Evolutionary conservation across 2,888 invertebrate genomes (phyloP), one percentile per base, ranked within the genome.

Genomic region (Campoplex nolae): DNA sequence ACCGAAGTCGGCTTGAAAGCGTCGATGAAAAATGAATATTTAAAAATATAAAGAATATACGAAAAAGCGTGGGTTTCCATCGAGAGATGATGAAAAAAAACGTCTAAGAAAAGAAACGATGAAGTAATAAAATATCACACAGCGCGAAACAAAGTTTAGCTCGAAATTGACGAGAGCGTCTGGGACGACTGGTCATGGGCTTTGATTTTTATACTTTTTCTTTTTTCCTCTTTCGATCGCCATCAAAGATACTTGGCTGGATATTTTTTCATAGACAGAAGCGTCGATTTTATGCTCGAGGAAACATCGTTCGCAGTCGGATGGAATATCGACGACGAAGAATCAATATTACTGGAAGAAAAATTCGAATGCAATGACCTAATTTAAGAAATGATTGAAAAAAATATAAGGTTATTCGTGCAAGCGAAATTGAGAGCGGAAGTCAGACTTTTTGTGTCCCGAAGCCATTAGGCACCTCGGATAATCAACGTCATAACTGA

Each of bases 1-100:
- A 23, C 16, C 42, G 23, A 74, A 38, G 13, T 38, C 13, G 38
- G 38, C 38, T 58, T 56, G 38, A 28, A 58, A 74, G 74, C n/a
- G 56, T n/a, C 42, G 56, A 42, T 23, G 38, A 74, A 74, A 74
- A 74, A 42, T 58, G 74, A 56, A 74, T 74, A 58, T 74, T 74
- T 23, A 58, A 58, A 74, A 58, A 74, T 42, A 71, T 32, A 9
- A 48, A 51, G 16, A 70, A 71, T 51, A 51, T 48, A 23, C 23
- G 23, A 32, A 62, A 62, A 48, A 16, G 48, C 70, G 70, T 28
- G 28, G 32, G 48, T n/a, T 16, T 28, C 38, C 48, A 70, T 48
- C 16, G 13, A 23, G 23, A 56, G 74, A 28, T 23, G 23, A 23
- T 23, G 0, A 23, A 23, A 23, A 16, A 54, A 7, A 16, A 56